Percentiles rank a stretch among this genome's conserved stretches.
Conservation (phyloP, 2,888 invertebrate genomes). For the Scaptomyza flava region DNA sequence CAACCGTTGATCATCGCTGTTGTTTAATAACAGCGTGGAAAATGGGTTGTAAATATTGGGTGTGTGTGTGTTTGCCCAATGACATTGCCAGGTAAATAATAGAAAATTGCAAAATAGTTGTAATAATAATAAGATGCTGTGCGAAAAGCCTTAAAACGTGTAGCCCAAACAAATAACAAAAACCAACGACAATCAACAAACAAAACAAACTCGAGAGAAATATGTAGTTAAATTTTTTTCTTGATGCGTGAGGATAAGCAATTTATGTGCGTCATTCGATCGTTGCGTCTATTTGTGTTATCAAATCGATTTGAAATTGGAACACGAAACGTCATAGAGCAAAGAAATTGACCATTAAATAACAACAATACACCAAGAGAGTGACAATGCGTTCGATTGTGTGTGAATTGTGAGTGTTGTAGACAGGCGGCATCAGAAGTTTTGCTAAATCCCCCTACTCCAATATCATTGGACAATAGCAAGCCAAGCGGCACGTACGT, state of each 20-base stretch:
- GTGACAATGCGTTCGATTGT: slow-evolving; percentile 1
- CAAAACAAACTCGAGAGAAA: not conserved
- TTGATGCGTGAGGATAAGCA: not conserved
- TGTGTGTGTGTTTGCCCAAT: slow-evolving; percentile 28
- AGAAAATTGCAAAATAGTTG: slow-evolving; percentile 63
- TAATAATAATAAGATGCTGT: slow-evolving; percentile 16
- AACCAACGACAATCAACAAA: no score
- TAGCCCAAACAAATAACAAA: slow-evolving; percentile 15
- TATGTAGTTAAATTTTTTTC: not conserved
- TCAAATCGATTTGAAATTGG: slow-evolving; percentile 47
- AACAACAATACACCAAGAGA: slow-evolving; percentile 16
- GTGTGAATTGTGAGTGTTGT: slow-evolving; percentile 10
- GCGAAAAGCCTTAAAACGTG: slow-evolving; percentile 51
- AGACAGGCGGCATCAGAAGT: slow-evolving; percentile 18
- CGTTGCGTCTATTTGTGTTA: slow-evolving; percentile 21
- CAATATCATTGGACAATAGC: not conserved
- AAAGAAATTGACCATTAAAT: slow-evolving; percentile 41
- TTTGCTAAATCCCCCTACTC: slow-evolving; percentile 4
- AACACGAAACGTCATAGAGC: slow-evolving; percentile 23
- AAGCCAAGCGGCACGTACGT: slow-evolving; percentile 31
- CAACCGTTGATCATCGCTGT: slow-evolving; percentile 7
- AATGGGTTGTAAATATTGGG: slow-evolving; percentile 56
- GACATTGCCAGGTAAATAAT: slow-evolving; percentile 39
- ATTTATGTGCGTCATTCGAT: no score
- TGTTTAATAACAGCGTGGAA: slow-evolving; percentile 51